phyloP scores from a whole-genome alignment of 2,888 invertebrate genomes.

The Sceliomorpha sp. region DNA sequence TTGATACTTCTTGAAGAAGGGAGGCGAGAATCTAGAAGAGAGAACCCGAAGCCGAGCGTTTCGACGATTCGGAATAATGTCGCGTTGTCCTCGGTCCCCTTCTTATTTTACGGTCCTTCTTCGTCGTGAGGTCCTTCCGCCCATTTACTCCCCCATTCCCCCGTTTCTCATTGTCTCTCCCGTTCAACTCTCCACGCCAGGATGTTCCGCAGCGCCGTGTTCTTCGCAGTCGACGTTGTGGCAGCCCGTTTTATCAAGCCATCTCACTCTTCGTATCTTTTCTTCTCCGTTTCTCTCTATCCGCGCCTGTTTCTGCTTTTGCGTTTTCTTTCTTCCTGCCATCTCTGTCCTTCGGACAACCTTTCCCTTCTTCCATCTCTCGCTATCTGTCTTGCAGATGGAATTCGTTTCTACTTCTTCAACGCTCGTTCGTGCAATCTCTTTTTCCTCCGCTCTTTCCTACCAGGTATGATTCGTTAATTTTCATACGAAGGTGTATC shows the following conservation, averaged over 20 bases:
- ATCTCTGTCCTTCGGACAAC: constrained; percentile 19
- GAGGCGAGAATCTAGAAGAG: no score
- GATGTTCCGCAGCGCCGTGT: constrained; percentile 2
- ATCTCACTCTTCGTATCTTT: constrained; percentile 16
- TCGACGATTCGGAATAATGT: no score
- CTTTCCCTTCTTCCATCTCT: constrained; percentile 40
- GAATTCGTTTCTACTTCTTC: constrained; percentile 70
- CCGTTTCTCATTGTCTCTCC: constrained; percentile 14
- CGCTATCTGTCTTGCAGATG: constrained; percentile 47
- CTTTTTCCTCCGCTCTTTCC: no score
- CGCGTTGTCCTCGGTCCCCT: background rate
- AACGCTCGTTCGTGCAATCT: no score
- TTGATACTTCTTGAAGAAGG: no score
- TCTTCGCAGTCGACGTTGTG: no score
- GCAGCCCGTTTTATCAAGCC: constrained; percentile 15
- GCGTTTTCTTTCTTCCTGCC: no score
- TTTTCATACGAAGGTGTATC: no score
- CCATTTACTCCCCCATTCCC: constrained; percentile 2
- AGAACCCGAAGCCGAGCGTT: no score
- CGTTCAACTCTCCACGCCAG: background rate
- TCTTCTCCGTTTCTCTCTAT: constrained; percentile 16
- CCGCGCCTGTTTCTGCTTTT: constrained; percentile 24
- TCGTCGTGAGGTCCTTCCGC: background rate
- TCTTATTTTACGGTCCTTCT: constrained; percentile 7
- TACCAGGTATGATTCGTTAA: no score